Conservation (phyloP, 2,797 vertebrate genomes). For the Siniperca scherzeri region DNA sequence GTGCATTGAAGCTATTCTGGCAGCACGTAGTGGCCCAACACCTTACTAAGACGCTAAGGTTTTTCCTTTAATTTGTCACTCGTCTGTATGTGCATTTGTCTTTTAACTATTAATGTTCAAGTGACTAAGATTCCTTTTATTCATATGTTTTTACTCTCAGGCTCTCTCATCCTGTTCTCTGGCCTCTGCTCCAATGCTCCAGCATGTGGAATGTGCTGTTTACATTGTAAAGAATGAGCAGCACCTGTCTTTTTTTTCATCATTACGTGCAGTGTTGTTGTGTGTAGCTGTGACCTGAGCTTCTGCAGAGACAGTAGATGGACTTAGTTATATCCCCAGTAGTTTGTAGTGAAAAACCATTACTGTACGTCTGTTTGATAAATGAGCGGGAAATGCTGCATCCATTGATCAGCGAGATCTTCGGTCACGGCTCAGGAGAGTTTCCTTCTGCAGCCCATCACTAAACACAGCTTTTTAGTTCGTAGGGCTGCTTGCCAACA, state of each 20-base stretch:
- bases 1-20: no score
- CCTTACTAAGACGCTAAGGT: no score
- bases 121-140: background rate
- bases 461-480: constrained; percentile 19
- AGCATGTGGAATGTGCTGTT: constrained; percentile 19
- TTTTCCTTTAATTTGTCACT: no score
- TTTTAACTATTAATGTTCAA: background rate
- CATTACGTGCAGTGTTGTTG: background rate
- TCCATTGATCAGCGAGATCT: constrained; percentile 64
- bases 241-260: constrained; percentile 10
- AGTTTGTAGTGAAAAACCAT: constrained; percentile 45
- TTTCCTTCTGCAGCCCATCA: constrained; percentile 50
- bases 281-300: constrained; percentile 11
- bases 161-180: background rate
- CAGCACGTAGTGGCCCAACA: no score
- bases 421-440: constrained; percentile 36
- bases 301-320: constrained; percentile 26
- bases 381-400: constrained; percentile 59
- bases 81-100: background rate
- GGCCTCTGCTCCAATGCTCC: background rate
- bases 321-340: constrained; percentile 26
- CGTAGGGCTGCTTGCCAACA: constrained; percentile 30
- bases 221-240: constrained; percentile 8
- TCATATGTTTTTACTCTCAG: background rate
- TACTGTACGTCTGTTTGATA: constrained; percentile 45